Evolutionary conservation across 2,113 vertebrate genomes (phyloP).

Genomic region (Paraplagusia blochii): DNA sequence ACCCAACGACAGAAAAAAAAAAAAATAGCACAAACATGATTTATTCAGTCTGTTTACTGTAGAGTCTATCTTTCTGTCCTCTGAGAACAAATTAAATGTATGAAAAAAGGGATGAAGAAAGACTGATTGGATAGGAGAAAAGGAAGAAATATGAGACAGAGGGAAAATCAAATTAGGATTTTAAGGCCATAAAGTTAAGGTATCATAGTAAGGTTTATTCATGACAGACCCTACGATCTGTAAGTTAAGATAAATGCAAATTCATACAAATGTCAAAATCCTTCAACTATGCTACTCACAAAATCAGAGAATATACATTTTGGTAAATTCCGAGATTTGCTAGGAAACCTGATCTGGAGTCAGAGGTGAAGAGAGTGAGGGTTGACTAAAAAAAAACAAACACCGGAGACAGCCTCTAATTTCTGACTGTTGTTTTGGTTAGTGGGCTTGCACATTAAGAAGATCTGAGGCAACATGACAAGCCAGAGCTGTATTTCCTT

Average conservation of each 20-base stretch:
- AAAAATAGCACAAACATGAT: constrained; percentile 59
- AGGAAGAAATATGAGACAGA: constrained; percentile 7
- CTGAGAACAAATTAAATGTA: constrained; percentile 76
- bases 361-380: constrained; percentile 11
- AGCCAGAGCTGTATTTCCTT: constrained; percentile 65
- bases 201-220: constrained; percentile 12
- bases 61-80: constrained; percentile 64
- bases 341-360: constrained; percentile 4
- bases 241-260: constrained; percentile 12
- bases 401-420: constrained; percentile 58
- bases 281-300: background rate
- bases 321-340: constrained; percentile 20
- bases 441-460: constrained; percentile 64
- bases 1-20: background rate
- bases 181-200: constrained; percentile 39
- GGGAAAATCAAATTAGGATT: constrained; percentile 40
- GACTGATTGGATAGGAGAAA: constrained; percentile 9
- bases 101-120: constrained; percentile 45
- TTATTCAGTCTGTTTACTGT: constrained; percentile 76
- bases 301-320: background rate
- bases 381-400: constrained; percentile 42
- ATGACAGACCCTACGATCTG: constrained; percentile 1
- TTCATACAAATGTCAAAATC: background rate
- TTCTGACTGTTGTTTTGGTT: constrained; percentile 53
- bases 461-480: constrained; percentile 67